Evolutionary conservation across 2,113 vertebrate genomes (phyloP), one percentile per base, ranked within the genome.

Genomic region (Cryptoleucopteryx plumbea): DNA sequence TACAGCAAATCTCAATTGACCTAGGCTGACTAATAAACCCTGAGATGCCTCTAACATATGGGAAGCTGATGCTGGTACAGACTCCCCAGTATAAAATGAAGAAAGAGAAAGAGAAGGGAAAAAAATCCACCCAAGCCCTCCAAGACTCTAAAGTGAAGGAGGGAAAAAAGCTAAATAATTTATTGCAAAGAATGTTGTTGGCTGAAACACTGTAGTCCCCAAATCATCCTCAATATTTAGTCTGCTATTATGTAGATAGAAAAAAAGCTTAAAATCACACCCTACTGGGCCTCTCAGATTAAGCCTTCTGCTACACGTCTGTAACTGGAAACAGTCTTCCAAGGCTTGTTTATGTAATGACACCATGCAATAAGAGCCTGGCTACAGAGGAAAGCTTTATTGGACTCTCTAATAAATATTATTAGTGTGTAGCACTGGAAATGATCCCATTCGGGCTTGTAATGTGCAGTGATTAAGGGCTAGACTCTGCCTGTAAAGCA

Each of bases 21-120:
- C 72, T 96, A 68, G 52, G 53, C 88, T 96, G 89, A 93, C 73
- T 94, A 97, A 96, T 97, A 97, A 98, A 97, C 50, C 14, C 26
- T 67, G 79, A 94, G 93, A 97, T 93, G 77, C 73, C 47, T 93
- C 85, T 95, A 82, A 85, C 95, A 97, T 95, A 88, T 93, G 89
- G 88, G 45, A 87, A 96, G 29, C 43, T 43, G 88, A 83, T 86
- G 86, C 63, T 77, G 26, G 40, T 91, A 56, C 20, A 96, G 47
- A 91, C 52, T 92, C 25, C 65, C 7, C n/a, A 50, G 29, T 53
- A 88, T 8, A 34, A 50, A 26, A 74, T 23, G 63, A 32, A 42
- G 2, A 16, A 42, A 48, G 23, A 32, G n/a, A 27, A 20, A 53
- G 2, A 19, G 9, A 21, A 9, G 14, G 14, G 16, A 45, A 20